Percentiles rank a stretch among this genome's conserved stretches.
Evolutionary conservation across 2,888 invertebrate genomes (phyloP).

Genomic region (Troides oblongomaculatus): DNA sequence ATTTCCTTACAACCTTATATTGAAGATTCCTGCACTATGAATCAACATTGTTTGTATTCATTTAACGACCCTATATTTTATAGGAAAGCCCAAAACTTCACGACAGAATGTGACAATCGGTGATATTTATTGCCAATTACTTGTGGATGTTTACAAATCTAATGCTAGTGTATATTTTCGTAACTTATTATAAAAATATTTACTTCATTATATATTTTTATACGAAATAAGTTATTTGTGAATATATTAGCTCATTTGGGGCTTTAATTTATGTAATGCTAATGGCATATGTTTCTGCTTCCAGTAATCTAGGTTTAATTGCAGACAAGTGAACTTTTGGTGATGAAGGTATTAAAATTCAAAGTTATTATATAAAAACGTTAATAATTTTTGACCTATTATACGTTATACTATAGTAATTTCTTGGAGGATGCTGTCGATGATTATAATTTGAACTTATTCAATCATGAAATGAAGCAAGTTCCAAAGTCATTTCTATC

Average conservation of each 20-base stretch:
- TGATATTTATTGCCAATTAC: slow-evolving; percentile 58
- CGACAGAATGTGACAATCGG: slow-evolving; percentile 63
- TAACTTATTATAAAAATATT: slow-evolving; percentile 2
- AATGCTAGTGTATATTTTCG: slow-evolving; percentile 11
- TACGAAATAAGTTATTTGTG: not conserved
- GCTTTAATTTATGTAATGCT: not conserved
- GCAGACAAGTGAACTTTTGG: not conserved
- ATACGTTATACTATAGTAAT: slow-evolving; percentile 11
- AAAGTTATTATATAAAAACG: not conserved
- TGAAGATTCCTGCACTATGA: not conserved
- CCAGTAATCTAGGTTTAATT: not conserved
- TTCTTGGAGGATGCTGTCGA: slow-evolving; percentile 39
- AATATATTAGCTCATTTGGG: not conserved
- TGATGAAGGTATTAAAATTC: not conserved
- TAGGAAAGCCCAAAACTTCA: slow-evolving; percentile 49
- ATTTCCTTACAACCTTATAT: not conserved
- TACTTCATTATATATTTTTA: not conserved
- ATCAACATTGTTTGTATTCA: slow-evolving; percentile 58
- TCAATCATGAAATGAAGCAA: slow-evolving; percentile 74
- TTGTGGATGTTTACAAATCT: slow-evolving; percentile 24
- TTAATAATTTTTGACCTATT: not conserved
- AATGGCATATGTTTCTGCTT: not conserved
- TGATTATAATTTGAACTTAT: slow-evolving; percentile 68
- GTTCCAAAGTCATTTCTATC: slow-evolving; percentile 62
- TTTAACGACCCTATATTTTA: slow-evolving; percentile 76